Evolutionary conservation across 92 coral and sea anemone species (phyloP).

Genomic region (Ricordea florida): DNA sequence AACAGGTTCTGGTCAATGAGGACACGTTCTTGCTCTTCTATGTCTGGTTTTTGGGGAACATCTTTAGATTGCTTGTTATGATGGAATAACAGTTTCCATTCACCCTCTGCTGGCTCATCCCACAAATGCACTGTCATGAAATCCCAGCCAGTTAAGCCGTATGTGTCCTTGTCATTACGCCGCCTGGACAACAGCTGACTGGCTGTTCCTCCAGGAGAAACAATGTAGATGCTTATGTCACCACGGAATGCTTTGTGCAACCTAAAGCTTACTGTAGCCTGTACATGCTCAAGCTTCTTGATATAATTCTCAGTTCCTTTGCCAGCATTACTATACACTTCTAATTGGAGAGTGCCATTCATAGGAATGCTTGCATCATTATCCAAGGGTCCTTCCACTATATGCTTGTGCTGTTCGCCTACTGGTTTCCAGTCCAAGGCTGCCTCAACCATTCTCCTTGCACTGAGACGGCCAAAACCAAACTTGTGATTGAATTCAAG

Average conservation of each 20-base stretch:
- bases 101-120: conserved; percentile 83
- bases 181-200: conserved; percentile 83
- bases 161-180: conserved; percentile 63
- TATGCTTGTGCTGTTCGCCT: conserved; percentile 74
- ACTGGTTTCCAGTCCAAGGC: conserved; percentile 80
- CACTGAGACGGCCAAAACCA: conserved; percentile 93
- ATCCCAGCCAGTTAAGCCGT: conserved; percentile 85
- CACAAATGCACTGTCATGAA: conserved; percentile 96
- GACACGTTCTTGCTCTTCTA: conserved; percentile 82
- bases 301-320: conserved; percentile 60
- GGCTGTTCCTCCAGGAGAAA: conserved; percentile 77
- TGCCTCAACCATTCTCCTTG: conserved; percentile 70
- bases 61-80: conserved; percentile 57
- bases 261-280: conserved; percentile 70
- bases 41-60: conserved; percentile 52
- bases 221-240: conserved; percentile 71
- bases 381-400: conserved; percentile 45
- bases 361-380: conserved; percentile 54
- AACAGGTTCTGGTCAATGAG: conserved; percentile 71
- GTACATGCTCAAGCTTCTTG: conserved; percentile 85
- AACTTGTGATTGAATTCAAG: conserved; percentile 83
- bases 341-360: conserved; percentile 52
- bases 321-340: conserved; percentile 75
- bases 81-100: conserved; percentile 68
- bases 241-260: conserved; percentile 82